Percentiles rank a stretch among this genome's conserved stretches.
These are phyloP conservation scores for Dorcus hopei DNA, from an alignment of 2,888 invertebrate genomes.

Conservation along the genomic window DNA sequence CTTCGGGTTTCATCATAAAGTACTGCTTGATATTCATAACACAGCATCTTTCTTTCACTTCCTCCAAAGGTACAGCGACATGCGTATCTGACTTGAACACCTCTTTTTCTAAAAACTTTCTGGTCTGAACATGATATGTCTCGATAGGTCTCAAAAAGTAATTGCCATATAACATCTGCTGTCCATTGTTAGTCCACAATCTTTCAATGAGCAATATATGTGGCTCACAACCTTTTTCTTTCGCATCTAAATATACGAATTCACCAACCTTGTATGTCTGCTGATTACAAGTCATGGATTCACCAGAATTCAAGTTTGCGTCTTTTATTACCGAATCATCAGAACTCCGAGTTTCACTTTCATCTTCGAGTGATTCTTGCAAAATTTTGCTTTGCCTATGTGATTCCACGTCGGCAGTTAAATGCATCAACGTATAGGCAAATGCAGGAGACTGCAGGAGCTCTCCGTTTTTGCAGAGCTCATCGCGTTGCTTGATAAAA, in stretches of 20 bases:
- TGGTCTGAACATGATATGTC: slow-evolving; percentile 91
- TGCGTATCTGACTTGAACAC: slow-evolving; percentile 93
- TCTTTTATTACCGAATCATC: slow-evolving; percentile 46
- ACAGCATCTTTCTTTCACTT: slow-evolving; percentile 84
- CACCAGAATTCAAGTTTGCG: slow-evolving; percentile 43
- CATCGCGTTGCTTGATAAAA: slow-evolving; percentile 76
- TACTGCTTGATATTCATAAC: slow-evolving; percentile 95
- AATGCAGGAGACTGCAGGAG: slow-evolving; percentile 85
- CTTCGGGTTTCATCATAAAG: slow-evolving; percentile 83
- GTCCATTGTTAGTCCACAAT: slow-evolving; percentile 79
- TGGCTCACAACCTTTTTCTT: slow-evolving; percentile 64
- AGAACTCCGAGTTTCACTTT: slow-evolving; percentile 59
- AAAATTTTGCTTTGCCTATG: slow-evolving; percentile 72
- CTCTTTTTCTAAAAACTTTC: slow-evolving; percentile 89
- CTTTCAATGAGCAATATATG: slow-evolving; percentile 85
- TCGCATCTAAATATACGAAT: slow-evolving; percentile 82
- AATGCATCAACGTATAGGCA: slow-evolving; percentile 71
- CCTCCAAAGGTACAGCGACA: slow-evolving; percentile 78
- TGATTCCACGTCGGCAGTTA: slow-evolving; percentile 72
- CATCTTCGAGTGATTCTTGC: slow-evolving; percentile 77
- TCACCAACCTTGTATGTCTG: slow-evolving; percentile 80
- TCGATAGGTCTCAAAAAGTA: slow-evolving; percentile 90
- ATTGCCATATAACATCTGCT: slow-evolving; percentile 88
- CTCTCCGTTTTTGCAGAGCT: slow-evolving; percentile 71
- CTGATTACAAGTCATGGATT: slow-evolving; percentile 71